phyloP scores from a whole-genome alignment of 1,140 invertebrate species.

The Drosophila tani region DNA sequence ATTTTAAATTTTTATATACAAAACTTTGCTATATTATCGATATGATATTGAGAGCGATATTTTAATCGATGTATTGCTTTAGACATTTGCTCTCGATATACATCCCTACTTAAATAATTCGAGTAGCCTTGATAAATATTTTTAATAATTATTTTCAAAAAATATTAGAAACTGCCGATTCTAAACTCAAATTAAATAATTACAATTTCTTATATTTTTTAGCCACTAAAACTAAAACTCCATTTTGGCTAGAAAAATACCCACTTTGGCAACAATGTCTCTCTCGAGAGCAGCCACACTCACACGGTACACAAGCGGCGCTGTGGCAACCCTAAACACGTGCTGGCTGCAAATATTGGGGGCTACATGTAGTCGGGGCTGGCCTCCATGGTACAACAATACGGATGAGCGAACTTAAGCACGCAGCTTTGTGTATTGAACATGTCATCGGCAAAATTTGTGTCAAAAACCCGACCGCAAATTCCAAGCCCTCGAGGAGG shows the following conservation, averaged over 20 bases:
- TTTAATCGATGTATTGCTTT: too few relatives aligned
- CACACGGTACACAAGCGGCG: slow-evolving; percentile 11
- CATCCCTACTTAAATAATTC: background rate
- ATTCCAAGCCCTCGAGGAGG: slow-evolving; percentile 30
- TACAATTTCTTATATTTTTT: background rate
- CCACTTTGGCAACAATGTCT: slow-evolving; percentile 7
- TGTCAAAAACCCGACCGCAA: slow-evolving; percentile 73
- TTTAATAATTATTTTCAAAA: background rate
- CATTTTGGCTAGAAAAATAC: slow-evolving; percentile 5
- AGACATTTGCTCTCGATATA: too few relatives aligned
- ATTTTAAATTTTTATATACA: too few relatives aligned
- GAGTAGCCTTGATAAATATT: background rate
- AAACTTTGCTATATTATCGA: too few relatives aligned
- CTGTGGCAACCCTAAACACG: slow-evolving; percentile 64
- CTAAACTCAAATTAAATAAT: too few relatives aligned
- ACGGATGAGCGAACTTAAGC: slow-evolving; percentile 70
- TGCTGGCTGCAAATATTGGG: slow-evolving; percentile 65
- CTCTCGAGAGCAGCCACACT: background rate
- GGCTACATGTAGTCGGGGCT: slow-evolving; percentile 37
- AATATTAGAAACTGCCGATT: too few relatives aligned
- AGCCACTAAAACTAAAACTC: too few relatives aligned
- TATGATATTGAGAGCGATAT: too few relatives aligned
- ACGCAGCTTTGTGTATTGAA: slow-evolving; percentile 82
- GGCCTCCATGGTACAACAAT: slow-evolving; percentile 59
- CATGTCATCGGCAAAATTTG: slow-evolving; percentile 80